These are phyloP conservation scores for Rotaria magnacalcarata DNA, from an alignment of 2,888 invertebrate species.

Conservation along the genomic window DNA sequence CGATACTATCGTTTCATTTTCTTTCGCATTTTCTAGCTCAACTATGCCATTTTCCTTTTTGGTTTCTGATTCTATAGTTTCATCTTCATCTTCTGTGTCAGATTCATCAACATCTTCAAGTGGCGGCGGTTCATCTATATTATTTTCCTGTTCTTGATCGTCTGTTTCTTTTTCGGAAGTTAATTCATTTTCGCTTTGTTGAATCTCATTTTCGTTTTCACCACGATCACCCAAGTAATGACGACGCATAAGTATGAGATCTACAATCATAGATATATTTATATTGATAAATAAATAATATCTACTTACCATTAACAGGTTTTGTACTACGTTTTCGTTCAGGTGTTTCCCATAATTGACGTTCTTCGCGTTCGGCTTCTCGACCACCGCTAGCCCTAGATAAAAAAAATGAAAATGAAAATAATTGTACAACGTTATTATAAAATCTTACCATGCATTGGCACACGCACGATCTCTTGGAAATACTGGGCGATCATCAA, in stretches of 20 bases:
- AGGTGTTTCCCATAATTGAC: slow-evolving; percentile 41
- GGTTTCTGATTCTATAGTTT: too few relatives aligned
- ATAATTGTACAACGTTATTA: too few relatives aligned
- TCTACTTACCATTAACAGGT: slow-evolving; percentile 35
- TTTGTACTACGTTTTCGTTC: slow-evolving; percentile 42
- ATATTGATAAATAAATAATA: too few relatives aligned
- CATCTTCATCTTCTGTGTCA: background rate
- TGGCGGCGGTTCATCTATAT: background rate
- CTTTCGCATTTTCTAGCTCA: too few relatives aligned
- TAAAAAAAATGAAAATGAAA: background rate
- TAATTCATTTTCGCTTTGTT: slow-evolving; percentile 4
- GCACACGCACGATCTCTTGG: slow-evolving; percentile 83
- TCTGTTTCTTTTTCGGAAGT: background rate
- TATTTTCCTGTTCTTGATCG: background rate
- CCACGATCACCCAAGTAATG: slow-evolving; percentile 13
- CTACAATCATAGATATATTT: background rate
- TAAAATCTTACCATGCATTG: slow-evolving; percentile 75
- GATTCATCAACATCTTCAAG: background rate
- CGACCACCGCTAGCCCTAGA: slow-evolving; percentile 39
- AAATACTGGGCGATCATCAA: slow-evolving; percentile 86
- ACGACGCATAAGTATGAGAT: background rate
- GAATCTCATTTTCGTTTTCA: background rate
- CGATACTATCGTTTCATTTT: too few relatives aligned
- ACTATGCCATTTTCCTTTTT: too few relatives aligned
- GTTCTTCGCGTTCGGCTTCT: slow-evolving; percentile 46